Percentiles rank a stretch among this genome's conserved stretches.
Evolutionary conservation across 2,113 vertebrate genomes (phyloP).

Genomic region (Cairina moschata): DNA sequence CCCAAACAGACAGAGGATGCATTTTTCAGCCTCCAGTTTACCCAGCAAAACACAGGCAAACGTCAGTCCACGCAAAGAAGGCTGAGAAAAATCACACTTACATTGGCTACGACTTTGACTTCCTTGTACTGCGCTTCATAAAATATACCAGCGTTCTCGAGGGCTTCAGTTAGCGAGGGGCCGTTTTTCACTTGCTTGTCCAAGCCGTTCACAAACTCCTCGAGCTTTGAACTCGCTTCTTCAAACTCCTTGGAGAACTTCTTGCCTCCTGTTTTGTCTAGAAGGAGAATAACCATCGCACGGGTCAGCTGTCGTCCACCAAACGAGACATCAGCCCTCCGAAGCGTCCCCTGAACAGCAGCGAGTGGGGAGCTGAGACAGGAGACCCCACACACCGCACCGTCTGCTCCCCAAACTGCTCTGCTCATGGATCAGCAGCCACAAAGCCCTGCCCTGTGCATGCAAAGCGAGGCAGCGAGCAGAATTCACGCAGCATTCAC

Average conservation of each 20-base stretch:
- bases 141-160: slow-evolving; percentile 96
- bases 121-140: slow-evolving; percentile 98
- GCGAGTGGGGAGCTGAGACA: neutral
- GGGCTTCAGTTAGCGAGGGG: slow-evolving; percentile 87
- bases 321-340: neutral
- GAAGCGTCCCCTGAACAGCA: accelerated
- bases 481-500: neutral
- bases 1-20: accelerated
- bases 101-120: slow-evolving; percentile 97
- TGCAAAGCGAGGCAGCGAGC: neutral
- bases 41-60: accelerated
- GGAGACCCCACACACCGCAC: accelerated
- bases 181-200: slow-evolving; percentile 90
- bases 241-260: slow-evolving; percentile 98
- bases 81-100: slow-evolving; percentile 69
- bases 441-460: neutral
- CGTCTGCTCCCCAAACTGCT: accelerated
- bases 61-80: accelerated
- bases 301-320: neutral
- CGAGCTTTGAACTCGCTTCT: slow-evolving; percentile 91
- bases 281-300: neutral
- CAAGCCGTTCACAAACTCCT: slow-evolving; percentile 92
- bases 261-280: slow-evolving; percentile 97
- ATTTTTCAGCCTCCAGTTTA: accelerated
- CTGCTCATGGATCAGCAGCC: accelerated